Evolutionary conservation across 2,797 vertebrate species (phyloP).

Genomic region (Gastrophryne carolinensis): DNA sequence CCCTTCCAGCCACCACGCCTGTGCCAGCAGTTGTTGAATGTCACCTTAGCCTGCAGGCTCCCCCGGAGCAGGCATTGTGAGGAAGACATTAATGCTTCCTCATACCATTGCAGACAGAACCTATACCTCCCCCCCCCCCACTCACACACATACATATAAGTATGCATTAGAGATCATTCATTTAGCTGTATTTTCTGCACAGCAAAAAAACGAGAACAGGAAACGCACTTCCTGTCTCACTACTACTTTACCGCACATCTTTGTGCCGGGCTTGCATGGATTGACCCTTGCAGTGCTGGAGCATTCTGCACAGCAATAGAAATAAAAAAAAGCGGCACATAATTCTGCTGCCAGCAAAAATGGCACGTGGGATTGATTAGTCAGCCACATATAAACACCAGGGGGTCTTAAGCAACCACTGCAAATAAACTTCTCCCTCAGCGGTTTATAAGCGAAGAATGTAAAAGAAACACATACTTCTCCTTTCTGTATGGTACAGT

Average conservation of each 20-base stretch:
- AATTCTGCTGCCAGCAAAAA: background rate
- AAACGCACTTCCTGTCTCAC: constrained; percentile 21
- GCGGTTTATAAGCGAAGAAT: background rate
- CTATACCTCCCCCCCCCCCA: too few relatives aligned
- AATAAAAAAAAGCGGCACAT: background rate
- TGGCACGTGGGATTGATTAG: constrained; percentile 11
- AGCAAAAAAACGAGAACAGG: background rate
- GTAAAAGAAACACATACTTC: constrained; percentile 2
- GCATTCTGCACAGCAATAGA: background rate
- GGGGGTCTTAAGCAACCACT: background rate
- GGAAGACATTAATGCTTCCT: background rate
- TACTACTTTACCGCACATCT: constrained; percentile 26
- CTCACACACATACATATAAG: background rate
- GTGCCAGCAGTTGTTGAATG: constrained; percentile 1
- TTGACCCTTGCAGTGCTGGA: constrained; percentile 8
- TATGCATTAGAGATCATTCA: background rate
- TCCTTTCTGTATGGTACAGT: constrained; percentile 1
- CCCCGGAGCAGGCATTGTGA: background rate
- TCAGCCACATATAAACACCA: constrained; percentile 2
- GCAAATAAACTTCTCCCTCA: background rate
- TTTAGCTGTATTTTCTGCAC: background rate
- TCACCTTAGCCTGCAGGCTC: constrained; percentile 6
- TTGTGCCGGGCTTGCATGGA: background rate
- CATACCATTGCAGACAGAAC: background rate
- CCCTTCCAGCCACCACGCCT: constrained; percentile 9